phyloP scores from a whole-genome alignment of 2,888 invertebrate species.

The Temnothorax ravouxi region DNA sequence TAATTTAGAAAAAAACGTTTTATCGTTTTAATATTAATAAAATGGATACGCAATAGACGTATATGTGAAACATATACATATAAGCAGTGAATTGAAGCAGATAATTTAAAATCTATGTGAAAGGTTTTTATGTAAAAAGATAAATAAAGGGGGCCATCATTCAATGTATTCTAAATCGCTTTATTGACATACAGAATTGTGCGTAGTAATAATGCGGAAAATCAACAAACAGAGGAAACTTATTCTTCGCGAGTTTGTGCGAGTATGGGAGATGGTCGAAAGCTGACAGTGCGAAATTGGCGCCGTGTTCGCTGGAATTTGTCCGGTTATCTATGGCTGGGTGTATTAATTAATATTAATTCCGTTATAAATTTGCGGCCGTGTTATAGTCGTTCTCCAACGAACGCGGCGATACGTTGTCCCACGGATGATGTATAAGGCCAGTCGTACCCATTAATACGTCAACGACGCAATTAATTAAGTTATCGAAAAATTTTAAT shows the following conservation, averaged over 20 bases:
- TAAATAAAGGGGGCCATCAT: not conserved
- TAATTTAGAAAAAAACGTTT: not conserved
- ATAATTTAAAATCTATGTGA: slow-evolving; percentile 5
- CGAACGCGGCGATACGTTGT: slow-evolving; percentile 31
- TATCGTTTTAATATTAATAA: slow-evolving; percentile 13
- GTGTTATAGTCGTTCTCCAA: slow-evolving; percentile 30
- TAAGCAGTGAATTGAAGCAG: not conserved
- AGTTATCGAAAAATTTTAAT: slow-evolving; percentile 65
- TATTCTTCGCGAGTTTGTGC: slow-evolving; percentile 53
- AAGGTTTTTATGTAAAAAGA: not conserved
- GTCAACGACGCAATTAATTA: slow-evolving; percentile 52
- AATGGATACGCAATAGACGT: not conserved
- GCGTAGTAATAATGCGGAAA: slow-evolving; percentile 33
- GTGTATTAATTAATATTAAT: slow-evolving; percentile 76
- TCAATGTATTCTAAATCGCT: not conserved
- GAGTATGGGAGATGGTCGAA: slow-evolving; percentile 49
- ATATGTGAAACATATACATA: not conserved
- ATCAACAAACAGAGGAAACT: slow-evolving; percentile 44
- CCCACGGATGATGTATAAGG: slow-evolving; percentile 33
- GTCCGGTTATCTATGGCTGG: slow-evolving; percentile 62
- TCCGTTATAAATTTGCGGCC: slow-evolving; percentile 71
- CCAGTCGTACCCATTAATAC: slow-evolving; percentile 40
- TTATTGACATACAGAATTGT: slow-evolving; percentile 29
- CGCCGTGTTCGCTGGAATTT: slow-evolving; percentile 63
- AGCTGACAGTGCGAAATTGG: slow-evolving; percentile 64